Evolutionary conservation across 2,888 invertebrate genomes (phyloP).

Genomic region (Tricholauxania praeusta): DNA sequence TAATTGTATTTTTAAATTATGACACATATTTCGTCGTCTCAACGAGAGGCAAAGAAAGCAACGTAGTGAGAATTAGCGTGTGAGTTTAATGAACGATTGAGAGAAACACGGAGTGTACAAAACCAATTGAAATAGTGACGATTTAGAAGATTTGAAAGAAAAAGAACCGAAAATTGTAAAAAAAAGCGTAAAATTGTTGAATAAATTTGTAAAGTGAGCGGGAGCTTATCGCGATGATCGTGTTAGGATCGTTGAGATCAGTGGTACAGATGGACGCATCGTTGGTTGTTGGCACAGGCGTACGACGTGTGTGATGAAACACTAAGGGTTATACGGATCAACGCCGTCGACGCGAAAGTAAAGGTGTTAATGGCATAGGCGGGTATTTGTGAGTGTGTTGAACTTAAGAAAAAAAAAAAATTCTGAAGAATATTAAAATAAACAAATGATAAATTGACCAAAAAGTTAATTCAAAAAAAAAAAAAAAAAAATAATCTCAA

Average conservation of each 20-base stretch:
- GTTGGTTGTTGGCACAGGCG: neutral
- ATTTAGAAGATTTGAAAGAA: neutral
- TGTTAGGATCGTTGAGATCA: constrained; percentile 1
- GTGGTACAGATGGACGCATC: constrained; percentile 16
- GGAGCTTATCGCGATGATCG: constrained; percentile 6
- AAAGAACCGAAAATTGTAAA: constrained; percentile 10
- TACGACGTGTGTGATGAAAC: neutral
- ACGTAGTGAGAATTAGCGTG: neutral
- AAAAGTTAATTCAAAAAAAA: neutral
- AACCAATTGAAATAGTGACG: neutral
- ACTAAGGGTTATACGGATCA: constrained; percentile 22
- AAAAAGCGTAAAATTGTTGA: neutral
- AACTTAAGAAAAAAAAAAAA: constrained; percentile 10
- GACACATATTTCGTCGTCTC: constrained; percentile 54
- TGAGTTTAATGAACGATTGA: no score
- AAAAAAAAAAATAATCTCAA: neutral
- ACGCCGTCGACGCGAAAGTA: neutral
- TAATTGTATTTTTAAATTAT: constrained; percentile 62
- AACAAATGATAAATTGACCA: neutral
- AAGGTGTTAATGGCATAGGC: constrained; percentile 24
- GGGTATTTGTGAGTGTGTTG: constrained; percentile 1
- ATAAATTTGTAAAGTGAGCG: neutral
- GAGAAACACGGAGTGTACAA: no score
- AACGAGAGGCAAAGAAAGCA: constrained; percentile 1
- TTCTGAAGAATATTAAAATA: constrained; percentile 1